Evolutionary conservation across 1,140 invertebrate species (phyloP).

Genomic region (Battus philenor): DNA sequence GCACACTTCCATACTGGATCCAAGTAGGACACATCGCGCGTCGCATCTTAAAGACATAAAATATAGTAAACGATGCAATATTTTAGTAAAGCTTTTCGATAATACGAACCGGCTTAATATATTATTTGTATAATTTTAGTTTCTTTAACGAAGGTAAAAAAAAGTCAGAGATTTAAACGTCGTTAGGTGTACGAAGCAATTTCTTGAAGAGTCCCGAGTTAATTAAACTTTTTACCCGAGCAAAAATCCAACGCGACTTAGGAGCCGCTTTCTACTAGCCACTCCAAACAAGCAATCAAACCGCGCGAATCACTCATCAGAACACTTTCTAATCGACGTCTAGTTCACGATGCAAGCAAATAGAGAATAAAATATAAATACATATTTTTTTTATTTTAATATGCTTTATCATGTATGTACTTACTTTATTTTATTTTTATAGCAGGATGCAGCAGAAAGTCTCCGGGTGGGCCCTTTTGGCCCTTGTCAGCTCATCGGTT

Average conservation of each 20-base stretch:
- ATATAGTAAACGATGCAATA: slow-evolving; percentile 17
- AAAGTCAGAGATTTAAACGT: too few relatives aligned
- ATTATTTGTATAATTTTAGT: too few relatives aligned
- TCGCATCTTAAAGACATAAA: slow-evolving; percentile 21
- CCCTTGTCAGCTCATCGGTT: slow-evolving; percentile 74
- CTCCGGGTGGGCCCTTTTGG: slow-evolving; percentile 74
- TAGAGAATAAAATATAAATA: slow-evolving; percentile 25
- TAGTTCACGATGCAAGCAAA: slow-evolving; percentile 42
- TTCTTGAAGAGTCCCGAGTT: too few relatives aligned
- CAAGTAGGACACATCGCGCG: slow-evolving; percentile 23
- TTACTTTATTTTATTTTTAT: slow-evolving; percentile 35
- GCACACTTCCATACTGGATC: slow-evolving; percentile 58
- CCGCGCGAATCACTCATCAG: slow-evolving; percentile 61
- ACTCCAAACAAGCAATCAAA: slow-evolving; percentile 60
- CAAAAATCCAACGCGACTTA: slow-evolving; percentile 46
- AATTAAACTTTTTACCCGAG: slow-evolving; percentile 49
- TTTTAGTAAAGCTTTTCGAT: too few relatives aligned
- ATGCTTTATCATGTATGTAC: slow-evolving; percentile 19
- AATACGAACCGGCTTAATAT: too few relatives aligned
- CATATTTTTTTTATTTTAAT: slow-evolving; percentile 1
- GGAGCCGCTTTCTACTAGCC: slow-evolving; percentile 60
- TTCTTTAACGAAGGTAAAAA: too few relatives aligned
- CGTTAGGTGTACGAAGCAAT: too few relatives aligned
- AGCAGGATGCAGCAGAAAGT: slow-evolving; percentile 71
- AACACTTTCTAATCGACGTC: slow-evolving; percentile 67